Evolutionary conservation across 2,113 vertebrate species (phyloP).

Genomic region (Brevimyrus niger): DNA sequence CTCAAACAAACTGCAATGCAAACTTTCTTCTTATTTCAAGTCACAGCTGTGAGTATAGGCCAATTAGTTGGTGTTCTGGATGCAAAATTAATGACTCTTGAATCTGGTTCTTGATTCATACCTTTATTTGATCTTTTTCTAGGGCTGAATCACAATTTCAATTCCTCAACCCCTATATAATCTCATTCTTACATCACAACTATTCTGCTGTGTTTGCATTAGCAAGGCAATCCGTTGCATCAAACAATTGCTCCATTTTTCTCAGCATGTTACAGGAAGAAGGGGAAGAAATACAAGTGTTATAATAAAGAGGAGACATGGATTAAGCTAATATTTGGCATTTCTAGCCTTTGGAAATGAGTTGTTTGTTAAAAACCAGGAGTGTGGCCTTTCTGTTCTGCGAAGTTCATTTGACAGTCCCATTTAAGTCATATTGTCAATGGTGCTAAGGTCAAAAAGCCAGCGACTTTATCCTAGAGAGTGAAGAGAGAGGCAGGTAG

Average conservation of each 20-base stretch:
- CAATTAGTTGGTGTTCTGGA: neutral
- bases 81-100: neutral
- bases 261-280: no score
- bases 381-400: no score
- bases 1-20: neutral
- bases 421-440: neutral
- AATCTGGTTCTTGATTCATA: neutral
- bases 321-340: no score
- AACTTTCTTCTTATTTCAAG: neutral
- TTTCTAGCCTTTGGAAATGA: no score
- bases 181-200: neutral
- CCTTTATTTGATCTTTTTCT: no score
- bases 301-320: no score
- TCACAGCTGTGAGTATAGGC: neutral
- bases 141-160: neutral
- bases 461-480: neutral
- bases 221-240: neutral
- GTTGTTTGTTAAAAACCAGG: no score
- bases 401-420: neutral
- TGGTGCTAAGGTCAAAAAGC: neutral
- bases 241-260: neutral
- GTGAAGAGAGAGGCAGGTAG: neutral
- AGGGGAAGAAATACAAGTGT: no score
- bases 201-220: neutral
- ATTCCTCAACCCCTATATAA: neutral